Conservation (phyloP, 2,113 vertebrate genomes). For the Archocentrus centrarchus region DNA sequence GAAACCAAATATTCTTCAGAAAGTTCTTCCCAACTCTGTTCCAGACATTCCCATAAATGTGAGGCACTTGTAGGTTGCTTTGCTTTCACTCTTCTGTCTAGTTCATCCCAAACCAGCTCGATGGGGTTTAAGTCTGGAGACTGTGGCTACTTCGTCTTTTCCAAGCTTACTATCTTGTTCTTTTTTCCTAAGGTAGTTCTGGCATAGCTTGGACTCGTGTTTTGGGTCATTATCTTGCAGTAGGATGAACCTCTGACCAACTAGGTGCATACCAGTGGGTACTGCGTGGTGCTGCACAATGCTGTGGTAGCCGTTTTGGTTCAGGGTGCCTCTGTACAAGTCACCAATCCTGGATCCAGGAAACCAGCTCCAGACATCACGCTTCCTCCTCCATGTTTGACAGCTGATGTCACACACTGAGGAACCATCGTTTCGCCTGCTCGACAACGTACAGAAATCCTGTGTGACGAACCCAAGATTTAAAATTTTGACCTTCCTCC, state of each 20-base stretch:
- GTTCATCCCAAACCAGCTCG: background rate
- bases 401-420: background rate
- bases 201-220: background rate
- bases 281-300: background rate
- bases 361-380: background rate
- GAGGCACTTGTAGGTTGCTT: background rate
- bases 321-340: background rate
- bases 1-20: background rate
- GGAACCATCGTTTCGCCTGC: background rate
- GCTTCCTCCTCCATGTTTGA: background rate
- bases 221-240: background rate
- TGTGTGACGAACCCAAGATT: no score
- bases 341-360: background rate
- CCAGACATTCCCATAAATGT: background rate
- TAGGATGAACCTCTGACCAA: background rate
- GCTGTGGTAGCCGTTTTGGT: background rate
- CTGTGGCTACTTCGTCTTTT: accelerated
- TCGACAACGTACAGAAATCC: background rate
- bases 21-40: background rate
- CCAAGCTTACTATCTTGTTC: background rate
- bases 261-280: background rate
- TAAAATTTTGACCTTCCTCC: no score
- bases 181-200: background rate
- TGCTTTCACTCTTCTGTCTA: background rate
- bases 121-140: background rate